Percentiles rank a stretch among this genome's conserved stretches.
Evolutionary conservation across 2,888 invertebrate species (phyloP).

Genomic region (Drosophila seclusa): DNA sequence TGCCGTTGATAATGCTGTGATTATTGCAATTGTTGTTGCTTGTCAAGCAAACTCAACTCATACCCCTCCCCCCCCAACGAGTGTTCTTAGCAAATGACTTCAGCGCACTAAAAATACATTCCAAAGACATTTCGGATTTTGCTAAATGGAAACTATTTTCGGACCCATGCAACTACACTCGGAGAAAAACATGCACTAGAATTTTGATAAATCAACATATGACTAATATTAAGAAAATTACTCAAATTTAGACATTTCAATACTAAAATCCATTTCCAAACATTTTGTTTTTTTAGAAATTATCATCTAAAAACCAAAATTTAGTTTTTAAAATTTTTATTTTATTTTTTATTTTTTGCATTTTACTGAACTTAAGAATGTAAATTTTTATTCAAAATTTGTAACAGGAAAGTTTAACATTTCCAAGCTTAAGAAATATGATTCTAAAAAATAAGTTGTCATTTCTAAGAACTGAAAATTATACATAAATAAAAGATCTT

Average conservation of each 20-base stretch:
- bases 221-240: not conserved
- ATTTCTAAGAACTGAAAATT: not conserved
- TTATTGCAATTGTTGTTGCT: slow-evolving; percentile 33
- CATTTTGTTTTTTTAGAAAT: not conserved
- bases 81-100: slow-evolving; percentile 61
- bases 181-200: not conserved
- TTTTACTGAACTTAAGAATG: not conserved
- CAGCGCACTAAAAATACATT: slow-evolving; percentile 67
- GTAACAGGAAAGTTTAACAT: not conserved
- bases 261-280: not conserved
- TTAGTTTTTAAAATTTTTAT: too few species aligned
- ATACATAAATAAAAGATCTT: not conserved
- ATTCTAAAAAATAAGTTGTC: not conserved
- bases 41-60: not conserved
- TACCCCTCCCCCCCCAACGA: not conserved
- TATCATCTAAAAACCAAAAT: not conserved
- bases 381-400: not conserved
- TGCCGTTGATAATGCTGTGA: slow-evolving; percentile 44
- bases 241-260: not conserved
- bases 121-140: slow-evolving; percentile 56
- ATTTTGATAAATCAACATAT: not conserved
- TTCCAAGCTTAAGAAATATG: not conserved
- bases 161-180: slow-evolving; percentile 17
- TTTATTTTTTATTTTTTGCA: not conserved
- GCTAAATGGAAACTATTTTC: slow-evolving; percentile 56